A percentile compares a stretch with the other conserved stretches of the same genome.
phyloP scores from a whole-genome alignment of 2,113 vertebrate genomes.

The Mandrillus leucophaeus region DNA sequence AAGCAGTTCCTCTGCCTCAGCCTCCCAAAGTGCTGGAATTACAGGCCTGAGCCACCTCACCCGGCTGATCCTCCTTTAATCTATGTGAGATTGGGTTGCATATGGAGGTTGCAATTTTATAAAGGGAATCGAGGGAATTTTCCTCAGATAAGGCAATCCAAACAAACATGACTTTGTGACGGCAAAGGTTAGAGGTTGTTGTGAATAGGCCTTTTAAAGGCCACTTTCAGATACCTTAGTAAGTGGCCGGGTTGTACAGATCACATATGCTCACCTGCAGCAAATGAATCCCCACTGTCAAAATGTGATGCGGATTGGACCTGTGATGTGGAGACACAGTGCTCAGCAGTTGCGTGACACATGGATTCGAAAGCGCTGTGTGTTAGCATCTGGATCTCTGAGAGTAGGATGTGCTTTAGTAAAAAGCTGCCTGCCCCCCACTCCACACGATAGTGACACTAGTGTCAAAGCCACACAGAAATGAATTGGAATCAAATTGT shows the following conservation, averaged over 20 bases:
- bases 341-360: neutral
- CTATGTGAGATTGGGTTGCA: neutral
- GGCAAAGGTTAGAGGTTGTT: neutral
- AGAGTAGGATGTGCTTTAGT: neutral
- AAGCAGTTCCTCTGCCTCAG: too few relatives aligned
- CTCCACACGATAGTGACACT: too few relatives aligned
- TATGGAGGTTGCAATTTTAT: neutral
- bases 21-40: too few relatives aligned
- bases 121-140: neutral
- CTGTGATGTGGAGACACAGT: neutral
- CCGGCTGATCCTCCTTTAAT: neutral
- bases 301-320: accelerated
- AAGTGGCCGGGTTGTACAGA: neutral
- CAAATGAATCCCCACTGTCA: neutral
- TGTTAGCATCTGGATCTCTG: neutral
- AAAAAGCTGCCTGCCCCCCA: neutral
- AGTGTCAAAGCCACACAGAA: neutral
- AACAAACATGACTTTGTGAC: neutral
- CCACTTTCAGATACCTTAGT: neutral
- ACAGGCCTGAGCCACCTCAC: too few relatives aligned
- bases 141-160: neutral
- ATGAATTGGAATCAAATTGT: neutral
- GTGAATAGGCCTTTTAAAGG: neutral
- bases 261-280: neutral
- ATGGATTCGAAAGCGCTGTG: neutral